Evolutionary conservation across 1,140 invertebrate species (phyloP).

Genomic region (Planococcus citri): DNA sequence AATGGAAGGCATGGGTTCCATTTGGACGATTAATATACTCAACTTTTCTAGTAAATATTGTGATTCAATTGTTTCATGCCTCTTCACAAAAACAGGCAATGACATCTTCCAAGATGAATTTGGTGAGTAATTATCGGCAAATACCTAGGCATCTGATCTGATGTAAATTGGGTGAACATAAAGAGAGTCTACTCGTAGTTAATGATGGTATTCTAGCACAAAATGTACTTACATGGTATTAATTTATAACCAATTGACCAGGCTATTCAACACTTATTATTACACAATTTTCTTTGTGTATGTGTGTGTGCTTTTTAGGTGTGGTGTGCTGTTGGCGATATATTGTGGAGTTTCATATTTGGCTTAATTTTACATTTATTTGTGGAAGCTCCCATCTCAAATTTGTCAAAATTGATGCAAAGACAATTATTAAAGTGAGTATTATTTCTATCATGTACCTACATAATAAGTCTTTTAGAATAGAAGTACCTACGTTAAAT

Average conservation of each 20-base stretch:
- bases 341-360: not conserved
- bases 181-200: too few species aligned
- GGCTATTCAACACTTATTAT: too few species aligned
- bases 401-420: not conserved
- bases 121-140: too few species aligned
- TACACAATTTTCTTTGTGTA: too few species aligned
- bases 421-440: not conserved
- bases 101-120: not conserved
- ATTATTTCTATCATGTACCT: not conserved
- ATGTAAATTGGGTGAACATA: too few species aligned
- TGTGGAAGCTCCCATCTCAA: not conserved
- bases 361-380: not conserved
- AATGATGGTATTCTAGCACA: too few species aligned
- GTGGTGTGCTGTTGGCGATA: not conserved
- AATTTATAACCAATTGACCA: too few species aligned
- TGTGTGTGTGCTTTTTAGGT: too few species aligned
- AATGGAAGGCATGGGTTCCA: constrained; percentile 13
- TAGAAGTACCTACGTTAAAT: not conserved
- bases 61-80: not conserved
- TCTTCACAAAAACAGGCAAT: not conserved
- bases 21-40: constrained; percentile 26
- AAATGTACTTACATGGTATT: too few species aligned
- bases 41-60: constrained; percentile 26
- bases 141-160: too few species aligned
- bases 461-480: not conserved